These are phyloP conservation scores for Chlorocebus sabaeus DNA, from an alignment of 2,113 vertebrate species.

Conservation along the genomic window DNA sequence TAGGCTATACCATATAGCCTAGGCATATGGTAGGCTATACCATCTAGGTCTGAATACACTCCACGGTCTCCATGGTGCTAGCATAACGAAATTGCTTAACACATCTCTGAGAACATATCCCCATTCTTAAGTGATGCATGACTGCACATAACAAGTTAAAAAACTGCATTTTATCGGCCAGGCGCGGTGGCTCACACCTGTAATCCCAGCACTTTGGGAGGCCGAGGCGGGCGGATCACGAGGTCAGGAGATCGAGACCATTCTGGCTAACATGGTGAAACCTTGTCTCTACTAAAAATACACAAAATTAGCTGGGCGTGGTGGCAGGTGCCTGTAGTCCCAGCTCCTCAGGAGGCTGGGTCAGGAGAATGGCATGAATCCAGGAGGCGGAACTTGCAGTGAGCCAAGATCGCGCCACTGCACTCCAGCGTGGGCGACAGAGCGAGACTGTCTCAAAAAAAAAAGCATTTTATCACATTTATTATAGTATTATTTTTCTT, in stretches of 20 bases:
- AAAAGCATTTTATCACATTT: background rate
- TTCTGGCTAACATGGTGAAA: too few relatives aligned
- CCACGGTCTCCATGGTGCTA: background rate
- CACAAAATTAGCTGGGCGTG: fast-evolving
- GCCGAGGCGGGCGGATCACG: fast-evolving
- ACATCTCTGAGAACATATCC: background rate
- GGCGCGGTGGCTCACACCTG: too few relatives aligned
- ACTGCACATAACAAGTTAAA: background rate
- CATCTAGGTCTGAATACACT: background rate
- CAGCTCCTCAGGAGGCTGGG: too few relatives aligned
- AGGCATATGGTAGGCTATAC: too few relatives aligned
- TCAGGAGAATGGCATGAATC: too few relatives aligned
- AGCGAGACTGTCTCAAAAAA: too few relatives aligned
- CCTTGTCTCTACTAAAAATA: too few relatives aligned
- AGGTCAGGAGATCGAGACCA: too few relatives aligned
- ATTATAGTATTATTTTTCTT: background rate
- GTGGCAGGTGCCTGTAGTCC: too few relatives aligned
- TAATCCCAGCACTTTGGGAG: too few relatives aligned
- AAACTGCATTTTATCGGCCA: background rate
- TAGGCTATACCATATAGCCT: background rate
- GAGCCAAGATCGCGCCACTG: fast-evolving
- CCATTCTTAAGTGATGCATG: background rate
- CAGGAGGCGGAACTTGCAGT: too few relatives aligned
- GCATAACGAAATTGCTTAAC: background rate
- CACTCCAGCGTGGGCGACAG: too few relatives aligned